Base-by-base conservation (phyloP, 2,888 invertebrate genomes). In the Theretra japonica region DNA sequence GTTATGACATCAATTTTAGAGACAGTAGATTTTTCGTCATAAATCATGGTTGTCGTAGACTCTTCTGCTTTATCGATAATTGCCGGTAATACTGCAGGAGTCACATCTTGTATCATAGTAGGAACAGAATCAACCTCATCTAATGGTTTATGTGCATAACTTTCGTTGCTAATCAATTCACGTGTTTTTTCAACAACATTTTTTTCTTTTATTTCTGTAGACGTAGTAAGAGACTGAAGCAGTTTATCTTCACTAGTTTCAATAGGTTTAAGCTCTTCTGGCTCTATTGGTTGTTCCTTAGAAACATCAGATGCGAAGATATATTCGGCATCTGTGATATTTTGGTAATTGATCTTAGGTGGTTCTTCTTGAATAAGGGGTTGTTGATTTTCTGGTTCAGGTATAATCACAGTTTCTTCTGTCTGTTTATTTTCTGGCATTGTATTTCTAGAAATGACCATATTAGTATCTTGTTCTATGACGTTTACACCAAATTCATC, bases 261-360 rank as follows among this genome's bases (percentile, higher is more conserved):
- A n/a, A 25, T 56, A 21, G 28, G 7, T 56, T 69, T 69, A 60
- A 17, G 8, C 28, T 74, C 69, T n/a, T 68, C 56, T 58, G 57
- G 2, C 48, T 60, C 33, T 17, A 19, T 58, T 70, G 28, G 28
- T 15, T 71, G 19, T n/a, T 41, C 50, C 21, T 72, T 50, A 59
- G 75, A 72, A 17, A 41, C 48, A 69, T 76, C 73, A 58, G 74
- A 69, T 23, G 80, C 82, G 69, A 82, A 79, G 5, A 73, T 74
- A 33, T 73, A 70, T 82, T 89, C 88, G 70, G 86, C 84, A 72
- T 88, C 85, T 23, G 74, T 78, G 41, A 86, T 76, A 68, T 86
- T 84, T 71, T 82, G 80, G 73, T 88, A 82, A 69, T 50, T 79
- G 8, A 70, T 53, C 58, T n/a, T 76, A 6, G 79, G 76, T 7